Base-by-base conservation (phyloP, 1,140 invertebrate genomes). In the Eriocheir sinensis region DNA sequence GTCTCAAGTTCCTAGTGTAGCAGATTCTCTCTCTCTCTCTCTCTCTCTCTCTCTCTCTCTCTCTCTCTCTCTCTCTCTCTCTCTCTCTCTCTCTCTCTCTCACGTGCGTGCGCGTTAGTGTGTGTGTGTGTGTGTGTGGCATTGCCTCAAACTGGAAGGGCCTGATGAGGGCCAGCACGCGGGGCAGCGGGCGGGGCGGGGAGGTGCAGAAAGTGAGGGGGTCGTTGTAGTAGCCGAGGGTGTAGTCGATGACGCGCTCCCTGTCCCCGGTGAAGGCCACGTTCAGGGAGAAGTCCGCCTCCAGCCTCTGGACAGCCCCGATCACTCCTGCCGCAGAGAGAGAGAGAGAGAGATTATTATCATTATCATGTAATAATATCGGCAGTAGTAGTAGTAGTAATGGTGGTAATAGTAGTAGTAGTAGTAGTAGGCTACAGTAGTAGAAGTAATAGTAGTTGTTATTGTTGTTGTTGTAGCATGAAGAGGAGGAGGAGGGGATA, bases 161-260 rank as follows among this genome's bases (percentile, higher is more conserved):
- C 27, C 44, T 91, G 30, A 95, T 38, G 60, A 95, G 91, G 9
- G 94, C 91, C 6, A 92, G 91, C 0, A 38, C 91, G 2, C 89
- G 91, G 85, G 88, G 92, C 48, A 95, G 94, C 2, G 83, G 94
- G 12, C 91, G 90, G 2, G 91, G 94, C 38, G 72, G 86, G 12
- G 91, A 92, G 30, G 94, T 95, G 72, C 94, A 95, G 91, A 95
- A 95, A 86, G 94, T 95, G 53, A 95, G 91, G 1, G 94, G 94
- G 72, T 95, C 91, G 60, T 89, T 92, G 94, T 79, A 92, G 53
- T 95, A 95, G 15, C 91, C 94, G 2, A 95, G 53, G 9, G 94
- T 95, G 85, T 95, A 93, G 94, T 95, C 94, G 53, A 95, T 92
- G 2, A 92, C 94, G 8, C 48, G 32, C 83, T 89, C 94, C 4